These are phyloP conservation scores for Chionomys nivalis DNA, from an alignment of 2,113 vertebrate species.

Conservation along the genomic window DNA sequence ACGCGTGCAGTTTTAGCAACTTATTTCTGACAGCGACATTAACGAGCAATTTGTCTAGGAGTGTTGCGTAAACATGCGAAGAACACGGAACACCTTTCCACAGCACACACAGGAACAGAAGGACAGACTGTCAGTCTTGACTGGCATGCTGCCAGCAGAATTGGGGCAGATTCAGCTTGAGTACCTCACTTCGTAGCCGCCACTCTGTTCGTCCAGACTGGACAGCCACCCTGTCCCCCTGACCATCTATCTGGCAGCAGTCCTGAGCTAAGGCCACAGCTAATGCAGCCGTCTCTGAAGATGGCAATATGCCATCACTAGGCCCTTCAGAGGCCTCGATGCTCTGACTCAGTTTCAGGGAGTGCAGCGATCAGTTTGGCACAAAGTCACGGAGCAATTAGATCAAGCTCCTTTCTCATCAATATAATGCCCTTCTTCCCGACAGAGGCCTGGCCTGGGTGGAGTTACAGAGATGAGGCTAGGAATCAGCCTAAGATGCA, in stretches of 20 bases:
- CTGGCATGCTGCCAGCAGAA: background rate
- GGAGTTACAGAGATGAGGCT: background rate
- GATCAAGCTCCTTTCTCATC: background rate
- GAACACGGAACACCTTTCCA: constrained; percentile 26
- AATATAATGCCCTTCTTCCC: background rate
- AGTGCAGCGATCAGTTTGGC: constrained; percentile 10
- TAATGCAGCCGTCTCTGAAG: background rate
- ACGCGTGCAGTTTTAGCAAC: background rate
- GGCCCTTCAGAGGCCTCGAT: background rate
- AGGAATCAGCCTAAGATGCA: background rate
- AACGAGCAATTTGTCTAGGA: constrained; percentile 45
- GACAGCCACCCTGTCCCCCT: constrained; percentile 42
- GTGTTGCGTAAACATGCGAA: constrained; percentile 32
- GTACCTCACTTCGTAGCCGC: constrained; percentile 17
- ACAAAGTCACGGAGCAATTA: background rate
- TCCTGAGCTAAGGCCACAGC: constrained; percentile 1
- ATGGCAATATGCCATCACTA: background rate
- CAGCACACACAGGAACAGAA: background rate
- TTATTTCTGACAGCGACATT: background rate
- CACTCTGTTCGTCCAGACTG: background rate
- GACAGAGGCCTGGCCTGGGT: background rate
- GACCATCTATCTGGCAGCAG: constrained; percentile 16
- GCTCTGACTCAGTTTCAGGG: background rate
- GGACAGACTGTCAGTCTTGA: background rate
- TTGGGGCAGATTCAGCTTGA: background rate